These are phyloP conservation scores for Varanus komodoensis DNA, from an alignment of 2,113 vertebrate genomes.

Conservation along the genomic window DNA sequence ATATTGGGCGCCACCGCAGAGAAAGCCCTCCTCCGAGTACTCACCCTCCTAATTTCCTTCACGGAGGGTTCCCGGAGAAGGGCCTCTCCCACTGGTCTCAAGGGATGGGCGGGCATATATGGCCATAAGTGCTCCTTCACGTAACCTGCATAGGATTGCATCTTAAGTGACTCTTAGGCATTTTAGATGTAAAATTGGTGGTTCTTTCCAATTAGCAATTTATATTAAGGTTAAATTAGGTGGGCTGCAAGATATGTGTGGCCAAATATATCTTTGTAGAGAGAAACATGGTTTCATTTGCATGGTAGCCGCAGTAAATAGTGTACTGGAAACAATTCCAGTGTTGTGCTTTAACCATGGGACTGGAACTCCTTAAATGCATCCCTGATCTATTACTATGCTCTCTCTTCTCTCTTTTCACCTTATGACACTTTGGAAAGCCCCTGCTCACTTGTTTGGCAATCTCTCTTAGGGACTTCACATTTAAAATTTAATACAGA, in stretches of 20 bases:
- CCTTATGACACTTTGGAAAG: slow-evolving; percentile 27
- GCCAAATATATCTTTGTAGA: slow-evolving; percentile 28
- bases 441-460: neutral
- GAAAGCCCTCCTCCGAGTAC: too few relatives aligned
- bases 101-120: too few relatives aligned
- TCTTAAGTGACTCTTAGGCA: neutral
- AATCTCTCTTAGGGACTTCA: neutral
- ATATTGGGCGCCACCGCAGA: too few relatives aligned
- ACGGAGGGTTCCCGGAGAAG: too few relatives aligned
- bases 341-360: neutral
- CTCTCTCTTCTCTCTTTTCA: slow-evolving; percentile 3
- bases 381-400: slow-evolving; percentile 43
- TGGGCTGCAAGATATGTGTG: neutral
- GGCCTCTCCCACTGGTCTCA: too few relatives aligned
- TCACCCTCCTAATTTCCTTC: too few relatives aligned
- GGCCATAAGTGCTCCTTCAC: too few relatives aligned
- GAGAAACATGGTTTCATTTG: slow-evolving; percentile 4
- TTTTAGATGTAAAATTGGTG: neutral
- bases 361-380: slow-evolving; percentile 40
- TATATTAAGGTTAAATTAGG: slow-evolving; percentile 26
- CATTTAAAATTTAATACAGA: neutral
- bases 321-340: slow-evolving; percentile 22
- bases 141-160: too few relatives aligned
- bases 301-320: slow-evolving; percentile 21
- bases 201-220: slow-evolving; percentile 9